phyloP scores from a whole-genome alignment of 2,888 invertebrate species.

The Tipula vernalis region DNA sequence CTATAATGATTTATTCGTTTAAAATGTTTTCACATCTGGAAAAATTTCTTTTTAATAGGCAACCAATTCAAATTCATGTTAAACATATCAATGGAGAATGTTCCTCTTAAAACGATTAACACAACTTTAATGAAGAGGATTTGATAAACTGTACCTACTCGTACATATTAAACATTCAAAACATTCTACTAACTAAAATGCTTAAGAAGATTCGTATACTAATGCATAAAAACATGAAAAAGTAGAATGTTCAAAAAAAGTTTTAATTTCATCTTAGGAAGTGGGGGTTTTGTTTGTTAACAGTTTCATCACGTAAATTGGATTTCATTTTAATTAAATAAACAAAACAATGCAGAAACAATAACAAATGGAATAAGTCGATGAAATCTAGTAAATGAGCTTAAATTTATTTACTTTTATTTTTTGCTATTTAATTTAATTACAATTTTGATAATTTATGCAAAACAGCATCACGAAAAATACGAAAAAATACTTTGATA shows the following conservation, averaged over 20 bases:
- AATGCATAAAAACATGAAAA: neutral
- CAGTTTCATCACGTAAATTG: neutral
- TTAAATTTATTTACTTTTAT: neutral
- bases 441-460: neutral
- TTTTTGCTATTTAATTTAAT: neutral
- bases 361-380: neutral
- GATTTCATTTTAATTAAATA: neutral
- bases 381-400: neutral
- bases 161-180: neutral
- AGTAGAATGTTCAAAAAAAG: neutral
- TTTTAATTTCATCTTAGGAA: neutral
- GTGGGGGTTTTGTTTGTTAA: neutral
- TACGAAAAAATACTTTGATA: neutral
- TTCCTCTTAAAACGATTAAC: neutral
- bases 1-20: neutral
- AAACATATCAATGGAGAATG: no score
- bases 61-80: no score
- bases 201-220: neutral
- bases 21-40: neutral
- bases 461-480: neutral
- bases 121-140: no score
- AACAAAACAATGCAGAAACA: neutral
- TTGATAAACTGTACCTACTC: no score
- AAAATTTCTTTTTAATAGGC: no score
- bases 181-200: neutral